These are phyloP conservation scores for Chloroclystis v-ata DNA, from an alignment of 2,888 invertebrate genomes.

Conservation along the genomic window DNA sequence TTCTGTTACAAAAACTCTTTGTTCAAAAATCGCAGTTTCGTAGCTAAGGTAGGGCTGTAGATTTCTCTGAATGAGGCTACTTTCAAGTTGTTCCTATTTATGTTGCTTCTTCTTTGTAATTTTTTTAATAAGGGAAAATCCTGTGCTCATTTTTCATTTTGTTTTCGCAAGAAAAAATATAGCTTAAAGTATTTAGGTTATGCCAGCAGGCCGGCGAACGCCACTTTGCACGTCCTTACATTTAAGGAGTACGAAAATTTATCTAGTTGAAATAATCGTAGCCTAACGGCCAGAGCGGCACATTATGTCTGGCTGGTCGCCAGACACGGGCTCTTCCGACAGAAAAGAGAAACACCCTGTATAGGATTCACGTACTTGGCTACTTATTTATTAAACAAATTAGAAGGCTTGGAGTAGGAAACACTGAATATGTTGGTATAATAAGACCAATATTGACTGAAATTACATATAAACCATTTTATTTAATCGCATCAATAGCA, in stretches of 20 bases:
- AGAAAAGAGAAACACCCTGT: conserved; percentile 39
- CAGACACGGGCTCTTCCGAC: conserved; percentile 47
- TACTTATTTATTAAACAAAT: conserved; percentile 19
- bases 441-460: no score
- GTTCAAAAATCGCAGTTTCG: conserved; percentile 3
- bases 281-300: conserved; percentile 48
- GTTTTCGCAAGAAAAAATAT: background rate
- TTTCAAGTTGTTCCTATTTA: background rate
- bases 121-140: background rate
- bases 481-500: no score
- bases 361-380: conserved; percentile 32
- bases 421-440: no score
- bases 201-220: conserved; percentile 26
- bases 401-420: background rate
- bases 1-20: conserved; percentile 5
- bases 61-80: background rate
- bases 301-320: conserved; percentile 58
- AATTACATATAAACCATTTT: no score
- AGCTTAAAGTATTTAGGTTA: conserved; percentile 17
- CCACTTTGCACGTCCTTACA: conserved; percentile 55
- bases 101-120: background rate
- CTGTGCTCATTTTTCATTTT: background rate
- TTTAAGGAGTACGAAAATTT: conserved; percentile 62
- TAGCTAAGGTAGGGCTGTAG: background rate
- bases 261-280: conserved; percentile 66